Percentiles rank a stretch among this genome's conserved stretches.
These are phyloP conservation scores for Drosophila funebris DNA, from an alignment of 1,140 invertebrate genomes.

Conservation along the genomic window DNA sequence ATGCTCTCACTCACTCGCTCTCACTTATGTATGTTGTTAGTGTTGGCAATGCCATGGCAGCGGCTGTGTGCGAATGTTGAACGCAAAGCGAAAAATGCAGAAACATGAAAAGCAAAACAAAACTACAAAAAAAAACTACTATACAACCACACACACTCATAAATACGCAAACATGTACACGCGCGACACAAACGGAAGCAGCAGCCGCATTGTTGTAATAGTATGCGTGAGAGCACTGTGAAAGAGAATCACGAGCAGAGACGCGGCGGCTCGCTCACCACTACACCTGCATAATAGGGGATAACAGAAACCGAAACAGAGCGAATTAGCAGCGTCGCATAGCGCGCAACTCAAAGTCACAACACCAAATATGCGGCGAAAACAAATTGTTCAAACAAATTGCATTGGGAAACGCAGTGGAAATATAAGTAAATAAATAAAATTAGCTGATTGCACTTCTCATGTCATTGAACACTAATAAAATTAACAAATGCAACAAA, in stretches of 20 bases:
- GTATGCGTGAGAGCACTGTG: constrained; percentile 36
- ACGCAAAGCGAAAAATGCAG: constrained; percentile 52
- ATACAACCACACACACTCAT: constrained; percentile 33
- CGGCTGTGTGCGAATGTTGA: constrained; percentile 44
- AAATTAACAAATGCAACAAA: constrained; percentile 1
- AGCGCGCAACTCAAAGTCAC: constrained; percentile 24
- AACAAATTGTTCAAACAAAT: constrained; percentile 41
- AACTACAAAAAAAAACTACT: constrained; percentile 73
- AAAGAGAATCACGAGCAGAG: constrained; percentile 27
- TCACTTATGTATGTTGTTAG: constrained; percentile 25
- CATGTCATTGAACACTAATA: neutral
- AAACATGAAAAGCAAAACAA: constrained; percentile 80
- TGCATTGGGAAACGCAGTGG: constrained; percentile 27
- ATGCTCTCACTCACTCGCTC: no score
- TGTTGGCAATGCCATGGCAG: constrained; percentile 56
- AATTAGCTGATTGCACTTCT: neutral
- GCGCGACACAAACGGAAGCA: constrained; percentile 46
- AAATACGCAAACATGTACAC: no score
- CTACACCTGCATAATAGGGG: constrained; percentile 65
- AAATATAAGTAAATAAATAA: constrained; percentile 5
- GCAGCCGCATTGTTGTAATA: constrained; percentile 17
- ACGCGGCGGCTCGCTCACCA: constrained; percentile 31
- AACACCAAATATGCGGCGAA: constrained; percentile 28
- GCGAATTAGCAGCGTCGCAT: constrained; percentile 47
- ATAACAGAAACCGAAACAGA: constrained; percentile 30